Conservation (phyloP, 2,888 invertebrate genomes). For the Tyria jacobaeae region DNA sequence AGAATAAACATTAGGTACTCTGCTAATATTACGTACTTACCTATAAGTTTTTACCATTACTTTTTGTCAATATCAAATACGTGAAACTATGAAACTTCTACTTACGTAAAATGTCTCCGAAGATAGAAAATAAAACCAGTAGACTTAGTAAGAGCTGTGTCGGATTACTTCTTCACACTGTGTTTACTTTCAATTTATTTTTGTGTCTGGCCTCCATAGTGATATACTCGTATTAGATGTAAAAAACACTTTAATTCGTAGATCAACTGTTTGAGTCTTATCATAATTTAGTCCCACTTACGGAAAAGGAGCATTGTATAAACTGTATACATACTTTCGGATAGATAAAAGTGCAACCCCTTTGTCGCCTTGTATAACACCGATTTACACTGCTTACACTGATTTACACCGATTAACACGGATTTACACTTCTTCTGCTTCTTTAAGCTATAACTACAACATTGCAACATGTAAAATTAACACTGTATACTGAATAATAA, state of each 20-base stretch:
- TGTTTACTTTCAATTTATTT: neutral
- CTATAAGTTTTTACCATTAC: neutral
- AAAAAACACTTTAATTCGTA: neutral
- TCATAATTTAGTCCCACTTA: no score
- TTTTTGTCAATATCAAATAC: neutral
- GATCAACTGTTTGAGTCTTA: neutral
- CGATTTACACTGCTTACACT: no score
- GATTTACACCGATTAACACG: no score
- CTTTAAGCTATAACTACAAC: no score
- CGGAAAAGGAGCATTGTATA: no score
- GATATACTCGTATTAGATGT: neutral
- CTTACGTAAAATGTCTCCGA: neutral
- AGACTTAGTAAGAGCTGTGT: neutral
- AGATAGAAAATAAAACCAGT: neutral
- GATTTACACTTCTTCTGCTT: no score
- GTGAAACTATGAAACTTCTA: neutral
- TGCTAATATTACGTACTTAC: neutral
- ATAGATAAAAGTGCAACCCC: no score
- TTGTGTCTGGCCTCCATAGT: neutral
- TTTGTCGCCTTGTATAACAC: no score
- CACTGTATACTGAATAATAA: no score
- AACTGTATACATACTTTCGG: no score
- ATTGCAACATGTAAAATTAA: no score
- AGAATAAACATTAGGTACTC: no score
- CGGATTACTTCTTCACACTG: neutral